Conservation (phyloP, 1,140 invertebrate species). For the Trichomalopsis sarcophagae region DNA sequence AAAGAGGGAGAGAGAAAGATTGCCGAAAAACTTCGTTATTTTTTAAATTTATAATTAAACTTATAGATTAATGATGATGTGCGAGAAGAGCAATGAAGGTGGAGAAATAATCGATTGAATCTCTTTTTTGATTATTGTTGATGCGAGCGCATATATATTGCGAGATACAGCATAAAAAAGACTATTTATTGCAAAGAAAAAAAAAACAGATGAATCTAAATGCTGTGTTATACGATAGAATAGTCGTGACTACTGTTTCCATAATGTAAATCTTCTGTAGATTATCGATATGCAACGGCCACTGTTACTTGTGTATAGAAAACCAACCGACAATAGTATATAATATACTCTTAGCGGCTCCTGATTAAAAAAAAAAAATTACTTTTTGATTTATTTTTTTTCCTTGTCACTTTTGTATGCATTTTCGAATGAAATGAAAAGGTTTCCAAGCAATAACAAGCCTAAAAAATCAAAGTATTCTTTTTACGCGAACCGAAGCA, state of each 20-base stretch:
- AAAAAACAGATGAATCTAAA: constrained; percentile 31
- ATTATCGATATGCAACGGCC: constrained; percentile 25
- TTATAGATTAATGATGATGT: not conserved
- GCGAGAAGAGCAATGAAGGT: not conserved
- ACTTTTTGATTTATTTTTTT: constrained; percentile 3
- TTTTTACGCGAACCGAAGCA: not conserved
- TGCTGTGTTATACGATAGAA: constrained; percentile 29
- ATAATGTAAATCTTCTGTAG: constrained; percentile 28
- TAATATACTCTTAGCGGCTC: constrained; percentile 7
- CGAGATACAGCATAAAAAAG: constrained; percentile 9
- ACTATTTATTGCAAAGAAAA: constrained; percentile 46
- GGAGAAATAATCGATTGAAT: constrained; percentile 39
- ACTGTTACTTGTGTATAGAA: constrained; percentile 37
- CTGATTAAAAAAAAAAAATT: constrained; percentile 15
- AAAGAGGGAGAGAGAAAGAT: not conserved
- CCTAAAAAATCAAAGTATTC: not conserved
- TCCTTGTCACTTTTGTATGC: not conserved
- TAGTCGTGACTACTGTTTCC: constrained; percentile 35
- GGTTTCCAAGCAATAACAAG: not conserved
- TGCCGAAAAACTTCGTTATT: constrained; percentile 29
- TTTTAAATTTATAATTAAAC: constrained; percentile 41
- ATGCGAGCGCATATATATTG: constrained; percentile 5
- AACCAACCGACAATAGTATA: constrained; percentile 32
- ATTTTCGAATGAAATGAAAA: not conserved
- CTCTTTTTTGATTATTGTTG: constrained; percentile 44